Conservation (phyloP, 2,888 invertebrate species). For the Molanna angustata region DNA sequence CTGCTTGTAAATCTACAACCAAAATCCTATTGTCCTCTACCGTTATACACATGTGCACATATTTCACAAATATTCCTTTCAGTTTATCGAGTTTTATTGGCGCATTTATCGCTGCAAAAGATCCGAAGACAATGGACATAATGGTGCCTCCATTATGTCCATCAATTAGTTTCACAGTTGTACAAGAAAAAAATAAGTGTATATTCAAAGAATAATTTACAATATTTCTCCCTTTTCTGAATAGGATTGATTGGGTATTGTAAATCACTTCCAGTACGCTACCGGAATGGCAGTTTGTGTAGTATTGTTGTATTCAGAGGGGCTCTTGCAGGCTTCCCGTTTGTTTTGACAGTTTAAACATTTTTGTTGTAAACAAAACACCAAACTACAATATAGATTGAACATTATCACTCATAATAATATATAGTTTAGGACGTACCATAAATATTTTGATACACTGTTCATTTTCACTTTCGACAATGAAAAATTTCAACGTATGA, state of each 20-base stretch:
- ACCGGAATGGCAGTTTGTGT: constrained; percentile 7
- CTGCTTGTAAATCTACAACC: constrained; percentile 20
- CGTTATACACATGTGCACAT: constrained; percentile 16
- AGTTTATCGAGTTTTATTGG: constrained; percentile 7
- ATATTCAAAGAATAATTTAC: constrained; percentile 20
- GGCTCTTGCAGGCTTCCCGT: not conserved
- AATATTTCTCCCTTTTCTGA: constrained; percentile 20
- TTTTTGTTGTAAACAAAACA: too few relatives aligned
- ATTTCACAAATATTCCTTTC: constrained; percentile 2
- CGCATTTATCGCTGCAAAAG: constrained; percentile 11
- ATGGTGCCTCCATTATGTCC: constrained; percentile 12
- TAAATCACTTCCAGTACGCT: constrained; percentile 20
- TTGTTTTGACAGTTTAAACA: constrained; percentile 19
- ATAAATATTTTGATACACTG: too few relatives aligned
- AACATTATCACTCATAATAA: too few relatives aligned
- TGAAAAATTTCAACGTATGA: too few relatives aligned
- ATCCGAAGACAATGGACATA: constrained; percentile 12
- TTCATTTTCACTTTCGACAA: too few relatives aligned
- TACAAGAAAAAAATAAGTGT: too few relatives aligned
- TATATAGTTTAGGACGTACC: too few relatives aligned
- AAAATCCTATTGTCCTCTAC: constrained; percentile 13
- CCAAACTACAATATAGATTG: too few relatives aligned
- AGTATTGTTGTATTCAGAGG: constrained; percentile 18
- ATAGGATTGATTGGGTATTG: constrained; percentile 19
- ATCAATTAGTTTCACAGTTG: constrained; percentile 24